Base-by-base conservation (phyloP, 2,888 invertebrate genomes). In the Caenorhabditis sp. region DNA sequence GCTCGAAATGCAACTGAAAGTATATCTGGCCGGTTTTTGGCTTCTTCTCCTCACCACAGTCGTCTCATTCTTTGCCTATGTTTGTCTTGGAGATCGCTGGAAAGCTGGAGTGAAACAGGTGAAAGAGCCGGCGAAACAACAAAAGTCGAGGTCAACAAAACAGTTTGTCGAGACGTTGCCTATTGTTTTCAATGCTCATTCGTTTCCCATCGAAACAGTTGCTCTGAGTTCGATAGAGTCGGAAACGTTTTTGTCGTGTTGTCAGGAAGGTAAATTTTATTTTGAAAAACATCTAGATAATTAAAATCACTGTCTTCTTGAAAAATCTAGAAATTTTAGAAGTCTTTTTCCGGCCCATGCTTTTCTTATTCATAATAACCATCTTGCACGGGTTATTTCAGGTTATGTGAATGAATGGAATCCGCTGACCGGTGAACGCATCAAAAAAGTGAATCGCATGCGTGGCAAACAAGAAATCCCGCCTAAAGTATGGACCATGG, bases 1-100 rank as follows among this genome's bases (percentile, higher is more conserved):
- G 84, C 76, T 86, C 26, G 86, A 86, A 66, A 74, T 69, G 60
- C 86, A 86, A 66, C 72, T 86, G 68, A 77, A 77, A 19, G 61
- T 83, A 27, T 82, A 84, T 62, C 58, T 86, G 51, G 78, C 83
- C 0, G 66, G 81, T 3, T 85, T 82, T 23, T 78, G 77, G 57
- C n/a, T 85, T 1, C 71, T 82, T n/a, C 73, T 85, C 1, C 78
- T 86, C 37, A 69, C 75, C 14, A 76, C 78, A 19, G 86, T 86
- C 31, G 69, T 77, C 43, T 54, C 73, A 0, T 86, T 86, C 69
- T 78, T 85, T 8, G 70, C 82, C 21, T 86, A 85, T 68, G 82
- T 81, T 10, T 86, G 82, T 59, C 72, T 82, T 26, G 57, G 59
- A 14, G 73, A 73, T 62, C 49, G 69, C 19, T 73, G 74, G 66